These are phyloP conservation scores for Kradibia gibbosae DNA, from an alignment of 1,140 invertebrate species.

Conservation along the genomic window DNA sequence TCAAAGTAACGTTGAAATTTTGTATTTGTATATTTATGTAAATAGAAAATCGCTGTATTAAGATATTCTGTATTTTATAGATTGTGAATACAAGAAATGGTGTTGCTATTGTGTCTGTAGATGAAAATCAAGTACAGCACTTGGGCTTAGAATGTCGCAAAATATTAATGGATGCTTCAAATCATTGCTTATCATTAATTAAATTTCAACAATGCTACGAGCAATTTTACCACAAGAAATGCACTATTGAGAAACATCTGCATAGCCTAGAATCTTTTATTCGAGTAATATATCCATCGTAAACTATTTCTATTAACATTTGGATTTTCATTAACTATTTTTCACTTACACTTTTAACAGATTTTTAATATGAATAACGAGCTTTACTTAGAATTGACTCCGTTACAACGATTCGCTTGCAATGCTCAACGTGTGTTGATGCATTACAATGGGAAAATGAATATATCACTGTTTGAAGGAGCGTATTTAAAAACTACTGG, in stretches of 20 bases:
- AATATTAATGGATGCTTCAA: slow-evolving; percentile 75
- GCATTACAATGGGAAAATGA: slow-evolving; percentile 72
- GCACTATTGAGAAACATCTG: slow-evolving; percentile 70
- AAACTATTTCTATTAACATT: slow-evolving; percentile 5
- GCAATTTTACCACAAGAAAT: slow-evolving; percentile 70
- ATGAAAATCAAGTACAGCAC: slow-evolving; percentile 68
- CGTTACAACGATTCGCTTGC: slow-evolving; percentile 75
- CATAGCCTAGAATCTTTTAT: slow-evolving; percentile 73
- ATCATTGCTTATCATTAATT: slow-evolving; percentile 70
- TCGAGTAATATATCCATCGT: slow-evolving; percentile 68
- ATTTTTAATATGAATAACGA: slow-evolving; percentile 63
- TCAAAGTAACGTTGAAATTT: slow-evolving; percentile 66
- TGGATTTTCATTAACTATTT: slow-evolving; percentile 15
- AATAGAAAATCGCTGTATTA: slow-evolving; percentile 17
- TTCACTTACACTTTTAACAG: slow-evolving; percentile 58
- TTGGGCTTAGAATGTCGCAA: slow-evolving; percentile 73
- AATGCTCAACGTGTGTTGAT: slow-evolving; percentile 75
- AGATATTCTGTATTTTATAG: slow-evolving; percentile 50
- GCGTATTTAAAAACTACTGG: slow-evolving; percentile 75
- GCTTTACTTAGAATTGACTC: slow-evolving; percentile 72
- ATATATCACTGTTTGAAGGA: slow-evolving; percentile 74
- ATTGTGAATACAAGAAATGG: slow-evolving; percentile 62
- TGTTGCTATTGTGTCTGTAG: slow-evolving; percentile 65
- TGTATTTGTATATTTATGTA: background rate
- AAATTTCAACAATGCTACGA: slow-evolving; percentile 72